phyloP scores from a whole-genome alignment of 2,888 invertebrate genomes.

The Eristalinus aeneus region DNA sequence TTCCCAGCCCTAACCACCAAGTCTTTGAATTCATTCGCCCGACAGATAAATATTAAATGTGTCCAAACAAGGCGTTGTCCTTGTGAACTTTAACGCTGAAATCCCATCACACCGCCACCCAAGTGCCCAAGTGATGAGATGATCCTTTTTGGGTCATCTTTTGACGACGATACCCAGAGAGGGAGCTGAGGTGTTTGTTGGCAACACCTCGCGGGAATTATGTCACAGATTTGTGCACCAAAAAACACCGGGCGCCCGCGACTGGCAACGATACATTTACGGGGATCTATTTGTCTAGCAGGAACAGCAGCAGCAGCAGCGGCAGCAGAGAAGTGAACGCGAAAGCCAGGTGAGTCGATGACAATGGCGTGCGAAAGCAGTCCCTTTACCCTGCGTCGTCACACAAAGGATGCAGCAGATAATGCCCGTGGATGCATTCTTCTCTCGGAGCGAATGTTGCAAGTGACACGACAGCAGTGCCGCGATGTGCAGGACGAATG shows the following conservation, averaged over 20 bases:
- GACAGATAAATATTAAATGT: slow-evolving; percentile 49
- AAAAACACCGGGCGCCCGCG: not conserved
- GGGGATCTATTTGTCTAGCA: not conserved
- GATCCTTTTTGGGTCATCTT: not conserved
- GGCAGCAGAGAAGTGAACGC: not conserved
- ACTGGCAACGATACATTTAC: not conserved
- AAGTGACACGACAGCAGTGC: not conserved
- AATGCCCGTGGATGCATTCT: not conserved
- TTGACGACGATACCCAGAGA: not conserved
- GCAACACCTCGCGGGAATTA: not conserved
- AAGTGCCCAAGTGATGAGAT: not conserved
- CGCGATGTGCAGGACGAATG: not conserved
- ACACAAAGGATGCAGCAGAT: not conserved
- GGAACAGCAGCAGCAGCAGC: too few species aligned
- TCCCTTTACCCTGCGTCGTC: not conserved
- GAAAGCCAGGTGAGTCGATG: not conserved
- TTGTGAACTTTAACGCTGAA: not conserved
- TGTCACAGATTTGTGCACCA: not conserved
- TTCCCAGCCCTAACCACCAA: not conserved
- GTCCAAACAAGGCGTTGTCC: slow-evolving; percentile 8
- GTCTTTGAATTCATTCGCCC: slow-evolving; percentile 44
- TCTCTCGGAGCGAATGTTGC: not conserved
- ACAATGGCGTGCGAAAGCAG: not conserved
- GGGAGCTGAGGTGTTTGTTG: not conserved
- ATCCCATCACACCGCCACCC: not conserved